A percentile compares a stretch with the other conserved stretches of the same genome.
Conservation (phyloP, 2,113 vertebrate species). For the Malurus alboscapulatus region DNA sequence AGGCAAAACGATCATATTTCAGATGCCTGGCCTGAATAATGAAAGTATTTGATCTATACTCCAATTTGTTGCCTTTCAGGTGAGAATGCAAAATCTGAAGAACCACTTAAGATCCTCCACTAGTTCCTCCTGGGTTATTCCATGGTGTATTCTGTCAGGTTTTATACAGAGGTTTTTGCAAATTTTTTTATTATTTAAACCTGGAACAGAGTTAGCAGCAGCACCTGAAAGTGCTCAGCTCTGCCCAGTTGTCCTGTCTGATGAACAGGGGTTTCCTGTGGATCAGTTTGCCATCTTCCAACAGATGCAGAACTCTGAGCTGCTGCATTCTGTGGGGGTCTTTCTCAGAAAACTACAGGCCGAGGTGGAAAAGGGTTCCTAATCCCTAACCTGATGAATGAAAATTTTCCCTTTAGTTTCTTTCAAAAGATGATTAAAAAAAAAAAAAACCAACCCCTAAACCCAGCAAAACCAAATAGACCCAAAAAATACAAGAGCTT, state of each 20-base stretch:
- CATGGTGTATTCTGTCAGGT: not conserved
- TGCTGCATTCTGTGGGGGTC: not conserved
- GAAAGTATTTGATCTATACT: not conserved
- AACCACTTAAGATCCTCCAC: not conserved
- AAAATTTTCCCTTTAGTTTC: not conserved
- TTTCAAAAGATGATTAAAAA: not conserved
- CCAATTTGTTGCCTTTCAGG: not conserved
- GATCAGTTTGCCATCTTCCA: not conserved
- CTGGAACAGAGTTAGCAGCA: not conserved
- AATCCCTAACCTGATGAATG: not conserved
- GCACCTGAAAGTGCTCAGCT: not conserved
- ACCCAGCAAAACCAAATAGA: rapidly evolving
- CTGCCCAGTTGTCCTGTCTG: not conserved
- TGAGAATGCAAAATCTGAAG: not conserved
- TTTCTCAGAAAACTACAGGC: not conserved
- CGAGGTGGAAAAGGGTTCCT: not conserved
- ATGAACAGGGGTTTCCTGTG: not conserved
- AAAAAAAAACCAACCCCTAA: not conserved
- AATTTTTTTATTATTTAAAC: not conserved
- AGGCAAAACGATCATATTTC: not conserved
- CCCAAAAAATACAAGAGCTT: not conserved
- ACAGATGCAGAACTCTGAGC: not conserved
- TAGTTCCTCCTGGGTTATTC: not conserved
- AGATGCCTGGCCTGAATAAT: not conserved
- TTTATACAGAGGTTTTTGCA: not conserved